Percentiles rank a stretch among this genome's conserved stretches.
These are phyloP conservation scores for Ficedula albicollis DNA, from an alignment of 2,797 vertebrate genomes.

Conservation along the genomic window DNA sequence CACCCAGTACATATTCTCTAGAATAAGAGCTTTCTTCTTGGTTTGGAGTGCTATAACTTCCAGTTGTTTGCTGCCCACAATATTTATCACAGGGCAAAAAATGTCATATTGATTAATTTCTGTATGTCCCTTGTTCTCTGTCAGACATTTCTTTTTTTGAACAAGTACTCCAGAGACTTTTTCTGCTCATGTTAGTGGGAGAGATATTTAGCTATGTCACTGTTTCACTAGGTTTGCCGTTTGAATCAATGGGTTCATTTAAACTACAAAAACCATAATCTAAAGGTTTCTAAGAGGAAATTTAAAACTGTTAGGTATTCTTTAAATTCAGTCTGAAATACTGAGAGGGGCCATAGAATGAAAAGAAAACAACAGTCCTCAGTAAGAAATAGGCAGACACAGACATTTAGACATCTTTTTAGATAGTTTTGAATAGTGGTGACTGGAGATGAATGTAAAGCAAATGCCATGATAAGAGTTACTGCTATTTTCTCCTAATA, in stretches of 20 bases:
- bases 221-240: neutral
- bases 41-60: neutral
- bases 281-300: neutral
- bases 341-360: neutral
- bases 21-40: neutral
- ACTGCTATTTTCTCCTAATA: neutral
- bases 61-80: neutral
- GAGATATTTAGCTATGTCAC: neutral
- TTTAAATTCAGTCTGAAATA: neutral
- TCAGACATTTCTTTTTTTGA: neutral
- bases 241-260: neutral
- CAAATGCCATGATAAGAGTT: neutral
- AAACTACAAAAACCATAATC: neutral
- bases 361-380: neutral
- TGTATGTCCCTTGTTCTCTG: neutral
- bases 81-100: neutral
- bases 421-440: neutral
- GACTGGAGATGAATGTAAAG: neutral
- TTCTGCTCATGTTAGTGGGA: neutral
- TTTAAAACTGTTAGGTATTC: neutral
- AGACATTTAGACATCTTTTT: neutral
- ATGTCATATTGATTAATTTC: neutral
- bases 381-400: neutral
- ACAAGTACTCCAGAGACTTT: neutral
- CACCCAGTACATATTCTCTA: neutral